Percentiles rank a stretch among this genome's conserved stretches.
These are phyloP conservation scores for Scaptomyza parva DNA, from an alignment of 2,888 invertebrate genomes.

Conservation along the genomic window DNA sequence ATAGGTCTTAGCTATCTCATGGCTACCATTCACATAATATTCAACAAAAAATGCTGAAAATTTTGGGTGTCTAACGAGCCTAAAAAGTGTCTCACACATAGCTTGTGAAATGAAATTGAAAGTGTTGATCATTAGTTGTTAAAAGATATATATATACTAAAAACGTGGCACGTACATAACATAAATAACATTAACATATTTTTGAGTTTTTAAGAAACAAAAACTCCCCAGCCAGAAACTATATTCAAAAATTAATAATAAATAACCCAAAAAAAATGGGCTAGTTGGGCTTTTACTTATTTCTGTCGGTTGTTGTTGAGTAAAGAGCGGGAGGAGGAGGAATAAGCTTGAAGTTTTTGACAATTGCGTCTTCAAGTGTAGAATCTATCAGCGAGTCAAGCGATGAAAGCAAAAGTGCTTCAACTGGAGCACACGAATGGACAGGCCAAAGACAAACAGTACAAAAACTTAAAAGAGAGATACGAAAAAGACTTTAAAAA, in stretches of 20 bases:
- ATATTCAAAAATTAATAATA: constrained; percentile 3
- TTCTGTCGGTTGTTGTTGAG: not conserved
- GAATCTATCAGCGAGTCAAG: constrained; percentile 54
- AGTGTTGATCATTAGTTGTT: constrained; percentile 55
- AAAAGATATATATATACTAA: constrained; percentile 12
- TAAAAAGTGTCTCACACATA: constrained; percentile 7
- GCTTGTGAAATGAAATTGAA: constrained; percentile 67
- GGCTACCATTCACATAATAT: constrained; percentile 4
- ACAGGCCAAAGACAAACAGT: constrained; percentile 7
- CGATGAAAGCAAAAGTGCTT: constrained; percentile 74
- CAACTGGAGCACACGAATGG: constrained; percentile 36
- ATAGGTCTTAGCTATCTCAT: not conserved
- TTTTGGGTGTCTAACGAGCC: constrained; percentile 5
- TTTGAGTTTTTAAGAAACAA: no score
- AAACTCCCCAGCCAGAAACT: constrained; percentile 13
- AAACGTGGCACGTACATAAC: constrained; percentile 49
- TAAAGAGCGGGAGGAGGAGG: constrained; percentile 1
- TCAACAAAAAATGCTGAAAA: constrained; percentile 14
- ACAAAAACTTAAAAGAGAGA: not conserved
- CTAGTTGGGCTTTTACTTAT: not conserved
- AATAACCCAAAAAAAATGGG: constrained; percentile 1
- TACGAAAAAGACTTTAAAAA: constrained; percentile 10
- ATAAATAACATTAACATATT: constrained; percentile 52
- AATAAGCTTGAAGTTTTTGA: constrained; percentile 2
- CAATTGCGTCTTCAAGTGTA: constrained; percentile 54